Base-by-base conservation (phyloP, 2,888 invertebrate species). In the Cetonia aurata region DNA sequence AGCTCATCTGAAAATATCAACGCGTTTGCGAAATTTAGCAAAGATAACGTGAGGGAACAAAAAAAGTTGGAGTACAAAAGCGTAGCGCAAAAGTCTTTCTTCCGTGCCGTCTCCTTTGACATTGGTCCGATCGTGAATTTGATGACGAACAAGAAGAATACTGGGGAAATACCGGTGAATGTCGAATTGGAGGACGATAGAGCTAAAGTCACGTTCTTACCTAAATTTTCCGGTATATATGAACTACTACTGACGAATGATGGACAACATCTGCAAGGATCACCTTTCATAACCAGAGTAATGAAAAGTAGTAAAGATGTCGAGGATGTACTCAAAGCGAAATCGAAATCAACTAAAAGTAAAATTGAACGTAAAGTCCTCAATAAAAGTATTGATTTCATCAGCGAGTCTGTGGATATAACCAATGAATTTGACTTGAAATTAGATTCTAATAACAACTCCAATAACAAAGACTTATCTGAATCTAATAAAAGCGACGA, bases 191-290 rank as follows among this genome's bases (percentile, higher is more conserved):
- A 85, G 77, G 79, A 81, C 31, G 88, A 88, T 73, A 85, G 88
- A 75, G 85, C 85, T 0, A 88, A 86, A 82, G 81, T 90, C 48
- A 83, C 83, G 46, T 90, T 88, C 72, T 80, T 82, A 1, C 87
- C 88, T 0, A 84, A 82, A 53, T 80, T 85, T 72, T 85, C 86
- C 77, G 90, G 90, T 2, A 86, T 86, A 78, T 88, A 89, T 77
- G 87, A 89, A 81, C 84, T 90, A 44, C 87, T 86, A 37, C 85
- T 90, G 52, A 87, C 87, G 13, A 87, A 86, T 67, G 85, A 87
- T 79, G 88, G 88, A 0, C 86, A 86, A 78, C 85, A 86, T 76
- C 84, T 89, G 48, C 86, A 86, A 41, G 89, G 89, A n/a, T 89
- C 90, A 19, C 90, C 90, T 0, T 90, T 86, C 77, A 80, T 80